Conservation (phyloP, 1,140 invertebrate genomes). For the Halictus rubicundus region DNA sequence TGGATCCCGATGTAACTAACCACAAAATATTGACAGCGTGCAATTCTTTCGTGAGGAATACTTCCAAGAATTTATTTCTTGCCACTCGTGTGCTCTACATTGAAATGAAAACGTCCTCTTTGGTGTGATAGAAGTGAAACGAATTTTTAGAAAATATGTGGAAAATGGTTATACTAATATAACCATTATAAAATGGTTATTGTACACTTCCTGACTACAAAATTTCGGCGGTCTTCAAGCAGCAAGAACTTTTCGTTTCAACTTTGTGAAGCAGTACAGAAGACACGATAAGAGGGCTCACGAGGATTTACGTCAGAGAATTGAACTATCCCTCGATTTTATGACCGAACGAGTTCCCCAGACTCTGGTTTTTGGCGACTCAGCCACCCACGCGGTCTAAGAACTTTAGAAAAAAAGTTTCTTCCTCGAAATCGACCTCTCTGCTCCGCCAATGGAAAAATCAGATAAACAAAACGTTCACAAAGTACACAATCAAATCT, state of each 20-base stretch:
- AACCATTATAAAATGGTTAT: too few relatives aligned
- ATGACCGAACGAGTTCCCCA: slow-evolving; percentile 7
- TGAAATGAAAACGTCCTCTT: too few relatives aligned
- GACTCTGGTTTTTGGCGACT: slow-evolving; percentile 15
- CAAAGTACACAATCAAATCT: too few relatives aligned
- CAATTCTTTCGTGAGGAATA: too few relatives aligned
- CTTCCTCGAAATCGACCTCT: neutral
- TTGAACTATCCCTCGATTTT: slow-evolving; percentile 36
- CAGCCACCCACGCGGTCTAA: slow-evolving; percentile 8
- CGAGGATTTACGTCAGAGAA: slow-evolving; percentile 26
- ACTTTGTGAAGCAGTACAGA: neutral
- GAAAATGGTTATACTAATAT: too few relatives aligned
- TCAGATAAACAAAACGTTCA: neutral
- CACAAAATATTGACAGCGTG: too few relatives aligned
- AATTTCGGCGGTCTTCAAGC: neutral
- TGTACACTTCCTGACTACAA: too few relatives aligned
- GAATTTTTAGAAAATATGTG: too few relatives aligned
- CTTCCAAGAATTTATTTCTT: too few relatives aligned
- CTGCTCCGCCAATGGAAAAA: neutral
- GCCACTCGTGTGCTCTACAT: too few relatives aligned
- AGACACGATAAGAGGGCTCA: slow-evolving; percentile 24
- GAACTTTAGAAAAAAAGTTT: slow-evolving; percentile 11
- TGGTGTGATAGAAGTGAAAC: too few relatives aligned
- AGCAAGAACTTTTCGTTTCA: slow-evolving; percentile 7
- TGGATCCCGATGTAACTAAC: too few relatives aligned